These are phyloP conservation scores for Dendrocopos noguchii DNA, from an alignment of 2,113 vertebrate genomes.

Conservation along the genomic window DNA sequence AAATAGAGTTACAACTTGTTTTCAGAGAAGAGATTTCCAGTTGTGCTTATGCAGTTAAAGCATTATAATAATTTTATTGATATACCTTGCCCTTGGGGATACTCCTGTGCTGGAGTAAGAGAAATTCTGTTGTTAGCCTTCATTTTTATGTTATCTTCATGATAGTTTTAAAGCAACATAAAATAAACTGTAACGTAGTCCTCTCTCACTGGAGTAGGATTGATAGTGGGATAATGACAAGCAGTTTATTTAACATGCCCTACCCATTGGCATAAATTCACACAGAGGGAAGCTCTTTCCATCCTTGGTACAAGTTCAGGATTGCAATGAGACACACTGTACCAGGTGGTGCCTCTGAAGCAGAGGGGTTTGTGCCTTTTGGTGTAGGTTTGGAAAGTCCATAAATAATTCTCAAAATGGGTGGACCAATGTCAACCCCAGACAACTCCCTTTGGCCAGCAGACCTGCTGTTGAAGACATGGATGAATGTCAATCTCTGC, in stretches of 20 bases:
- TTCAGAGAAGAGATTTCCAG: not conserved
- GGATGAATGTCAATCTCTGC: not conserved
- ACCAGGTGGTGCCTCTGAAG: not conserved
- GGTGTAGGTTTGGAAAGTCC: not conserved
- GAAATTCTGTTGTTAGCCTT: not conserved
- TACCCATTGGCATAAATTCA: not conserved
- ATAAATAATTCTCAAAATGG: not conserved
- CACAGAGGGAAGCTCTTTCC: not conserved
- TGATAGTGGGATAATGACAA: not conserved
- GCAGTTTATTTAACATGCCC: not conserved
- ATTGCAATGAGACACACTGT: not conserved
- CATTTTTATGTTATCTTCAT: conserved; percentile 2
- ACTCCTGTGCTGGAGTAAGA: not conserved
- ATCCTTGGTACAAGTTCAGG: not conserved
- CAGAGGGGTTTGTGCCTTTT: not conserved
- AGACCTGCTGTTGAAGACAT: not conserved
- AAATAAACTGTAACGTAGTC: not conserved
- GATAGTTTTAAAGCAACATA: not conserved
- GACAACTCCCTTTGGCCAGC: not conserved
- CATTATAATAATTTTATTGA: conserved; percentile 38
- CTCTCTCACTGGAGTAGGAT: not conserved
- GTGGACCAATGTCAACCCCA: not conserved
- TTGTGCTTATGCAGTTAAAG: not conserved
- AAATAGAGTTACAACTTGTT: not conserved
- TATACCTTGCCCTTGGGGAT: conserved; percentile 35